Conservation (phyloP, 2,113 vertebrate species). For the Pteruthius melanotis region DNA sequence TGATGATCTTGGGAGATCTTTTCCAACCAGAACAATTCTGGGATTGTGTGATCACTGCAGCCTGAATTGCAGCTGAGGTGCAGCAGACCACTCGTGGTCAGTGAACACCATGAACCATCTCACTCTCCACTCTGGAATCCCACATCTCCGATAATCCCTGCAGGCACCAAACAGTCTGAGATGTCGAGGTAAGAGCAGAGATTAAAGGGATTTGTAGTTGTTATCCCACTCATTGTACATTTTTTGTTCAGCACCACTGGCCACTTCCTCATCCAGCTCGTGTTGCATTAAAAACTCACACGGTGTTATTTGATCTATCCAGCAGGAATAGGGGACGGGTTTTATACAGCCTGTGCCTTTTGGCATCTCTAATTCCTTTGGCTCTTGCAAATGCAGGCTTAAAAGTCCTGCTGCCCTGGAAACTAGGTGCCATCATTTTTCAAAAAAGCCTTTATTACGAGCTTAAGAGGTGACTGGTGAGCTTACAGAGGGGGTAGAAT, state of each 20-base stretch:
- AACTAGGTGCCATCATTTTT: conserved; percentile 43
- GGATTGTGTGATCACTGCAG: background rate
- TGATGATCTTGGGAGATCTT: background rate
- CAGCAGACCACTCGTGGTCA: background rate
- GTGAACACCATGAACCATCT: background rate
- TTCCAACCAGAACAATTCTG: background rate
- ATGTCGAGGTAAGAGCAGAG: background rate
- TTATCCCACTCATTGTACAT: background rate
- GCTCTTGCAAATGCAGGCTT: background rate
- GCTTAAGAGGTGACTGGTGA: background rate
- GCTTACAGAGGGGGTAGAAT: background rate
- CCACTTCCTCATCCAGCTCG: background rate
- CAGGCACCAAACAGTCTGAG: background rate
- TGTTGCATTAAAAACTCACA: background rate
- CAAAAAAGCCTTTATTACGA: background rate
- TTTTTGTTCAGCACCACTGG: background rate
- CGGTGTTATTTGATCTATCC: background rate
- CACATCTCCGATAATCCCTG: background rate
- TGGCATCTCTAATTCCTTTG: background rate
- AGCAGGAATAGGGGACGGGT: background rate
- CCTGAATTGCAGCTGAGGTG: background rate
- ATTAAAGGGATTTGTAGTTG: conserved; percentile 15
- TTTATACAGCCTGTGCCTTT: background rate
- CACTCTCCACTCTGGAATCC: background rate
- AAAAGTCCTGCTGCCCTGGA: conserved; percentile 38